Conservation (phyloP, 1,140 invertebrate species). For the Bombyx mori region ASM3026992v2 NC_085120.1:6398001-6398500, state of each 20-base stretch:
- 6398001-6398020: slow-evolving; percentile 88
- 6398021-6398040: slow-evolving; percentile 94
- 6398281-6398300: too few species aligned
- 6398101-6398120: slow-evolving; percentile 85
- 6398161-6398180: too few species aligned
- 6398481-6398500: slow-evolving; percentile 89
- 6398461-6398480: slow-evolving; percentile 90
- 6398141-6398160: slow-evolving; percentile 23
- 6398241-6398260: too few species aligned
- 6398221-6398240: too few species aligned
- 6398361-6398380: not conserved
- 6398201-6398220: too few species aligned
- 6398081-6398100: slow-evolving; percentile 78
- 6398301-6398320: too few species aligned
- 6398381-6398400: not conserved
- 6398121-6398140: slow-evolving; percentile 83
- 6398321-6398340: too few species aligned
- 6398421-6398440: slow-evolving; percentile 85
- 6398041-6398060: slow-evolving; percentile 90
- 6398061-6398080: slow-evolving; percentile 87
- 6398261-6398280: too few species aligned
- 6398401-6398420: slow-evolving; percentile 76
- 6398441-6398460: slow-evolving; percentile 92
- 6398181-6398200: too few species aligned
- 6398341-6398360: too few species aligned